Base-by-base conservation (phyloP, 2,888 invertebrate genomes). In the Apodemia zela region DNA sequence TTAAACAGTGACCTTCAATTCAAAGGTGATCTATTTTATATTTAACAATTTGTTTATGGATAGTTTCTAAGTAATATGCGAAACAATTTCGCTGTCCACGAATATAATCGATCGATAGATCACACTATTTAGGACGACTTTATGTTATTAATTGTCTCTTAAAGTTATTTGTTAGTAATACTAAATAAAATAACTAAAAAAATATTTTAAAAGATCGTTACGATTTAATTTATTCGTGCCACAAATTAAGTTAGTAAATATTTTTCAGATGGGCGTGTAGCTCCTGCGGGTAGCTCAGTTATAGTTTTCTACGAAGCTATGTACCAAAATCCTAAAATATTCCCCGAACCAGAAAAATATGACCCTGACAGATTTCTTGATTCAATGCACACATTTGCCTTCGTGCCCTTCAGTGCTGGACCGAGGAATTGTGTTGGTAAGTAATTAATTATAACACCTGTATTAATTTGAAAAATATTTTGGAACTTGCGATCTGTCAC, bases 371-470 rank as follows among this genome's bases (percentile, higher is more conserved):
- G 78, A 61, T 78, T 77, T 66, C 70, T 71, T 15, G 68, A 68
- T 18, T 68, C 69, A 33, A 70, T 75, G 67, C 76, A 74, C 60
- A 69, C 72, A 38, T 75, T 71, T 63, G 73, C 74, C 3, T 77
- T 75, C 59, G 68, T 75, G 6, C 77, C 78, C 1, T 78, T 78
- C 62, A 77, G 78, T 59, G 75, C 75, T 33, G 78, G 78, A 5
- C 78, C 78, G 5, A 72, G 78, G 25, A 77, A 73, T 61, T 78
- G 78, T 66, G 72, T 78, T 51, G 78, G 78, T 75, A 67, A 69
- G 65, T 63, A 47, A 4, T 33, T n/a, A 15, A 15, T 33, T 38
- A n/a, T 63, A 35, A 25, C 21, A 33, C 33, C 3, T 38, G 13
- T 38, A 13, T 11, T 38, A 3, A 38, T 38, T 38, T 11, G 11